These are phyloP conservation scores for Pogonus chalceus DNA, from an alignment of 1,140 invertebrate species.

Conservation along the genomic window DNA sequence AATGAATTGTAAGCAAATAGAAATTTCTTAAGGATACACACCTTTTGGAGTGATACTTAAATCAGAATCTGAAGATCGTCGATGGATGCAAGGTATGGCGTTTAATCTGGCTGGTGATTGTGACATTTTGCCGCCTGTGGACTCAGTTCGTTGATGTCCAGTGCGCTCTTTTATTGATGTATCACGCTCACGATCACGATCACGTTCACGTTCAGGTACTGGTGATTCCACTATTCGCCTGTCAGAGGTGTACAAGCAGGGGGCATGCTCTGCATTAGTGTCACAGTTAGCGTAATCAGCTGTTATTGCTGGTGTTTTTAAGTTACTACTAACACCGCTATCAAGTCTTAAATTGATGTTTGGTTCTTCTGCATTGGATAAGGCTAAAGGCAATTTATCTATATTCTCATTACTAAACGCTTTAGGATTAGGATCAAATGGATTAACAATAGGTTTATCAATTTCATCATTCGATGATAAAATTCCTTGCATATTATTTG, in stretches of 20 bases:
- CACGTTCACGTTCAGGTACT: slow-evolving; percentile 20
- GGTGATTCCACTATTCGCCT: slow-evolving; percentile 25
- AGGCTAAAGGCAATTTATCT: neutral
- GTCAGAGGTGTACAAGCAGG: slow-evolving; percentile 29
- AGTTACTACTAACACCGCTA: slow-evolving; percentile 27
- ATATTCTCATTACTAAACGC: neutral
- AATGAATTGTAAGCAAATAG: too few relatives aligned
- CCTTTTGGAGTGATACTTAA: slow-evolving; percentile 87
- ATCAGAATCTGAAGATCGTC: slow-evolving; percentile 87
- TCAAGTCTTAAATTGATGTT: slow-evolving; percentile 28
- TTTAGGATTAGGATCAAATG: neutral
- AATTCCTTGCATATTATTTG: slow-evolving; percentile 16
- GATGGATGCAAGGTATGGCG: slow-evolving; percentile 47
- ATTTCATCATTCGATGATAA: neutral
- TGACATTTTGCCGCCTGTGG: slow-evolving; percentile 22
- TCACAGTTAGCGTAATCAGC: neutral
- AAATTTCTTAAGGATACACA: slow-evolving; percentile 36
- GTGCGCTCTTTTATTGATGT: slow-evolving; percentile 5
- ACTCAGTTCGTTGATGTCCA: slow-evolving; percentile 21
- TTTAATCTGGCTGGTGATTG: slow-evolving; percentile 44
- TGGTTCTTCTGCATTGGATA: neutral
- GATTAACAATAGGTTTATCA: neutral
- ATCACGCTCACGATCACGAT: too few relatives aligned
- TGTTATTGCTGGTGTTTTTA: neutral
- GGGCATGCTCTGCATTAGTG: slow-evolving; percentile 21